A percentile compares a stretch with the other conserved stretches of the same genome.
phyloP scores from a whole-genome alignment of 2,888 invertebrate species.

The Pyrgus malvae region DNA sequence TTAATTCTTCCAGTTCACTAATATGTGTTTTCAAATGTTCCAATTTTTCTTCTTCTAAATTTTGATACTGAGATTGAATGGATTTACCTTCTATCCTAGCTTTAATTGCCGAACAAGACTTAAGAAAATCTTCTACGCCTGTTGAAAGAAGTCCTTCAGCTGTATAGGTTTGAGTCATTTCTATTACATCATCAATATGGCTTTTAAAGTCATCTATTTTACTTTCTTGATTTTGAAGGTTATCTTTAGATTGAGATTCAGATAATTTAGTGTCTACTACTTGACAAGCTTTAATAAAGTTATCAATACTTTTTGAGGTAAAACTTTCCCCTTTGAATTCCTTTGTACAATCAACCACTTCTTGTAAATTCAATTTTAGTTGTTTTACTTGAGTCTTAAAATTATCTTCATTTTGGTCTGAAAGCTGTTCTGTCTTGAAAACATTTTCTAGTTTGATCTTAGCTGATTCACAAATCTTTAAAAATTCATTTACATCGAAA shows the following conservation, averaged over 20 bases:
- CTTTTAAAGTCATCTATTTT: constrained; percentile 37
- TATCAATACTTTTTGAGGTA: constrained; percentile 36
- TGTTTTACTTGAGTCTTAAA: constrained; percentile 35
- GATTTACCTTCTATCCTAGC: constrained; percentile 38
- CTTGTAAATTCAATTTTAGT: constrained; percentile 38
- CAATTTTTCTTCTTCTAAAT: constrained; percentile 31
- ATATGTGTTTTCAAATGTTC: constrained; percentile 38
- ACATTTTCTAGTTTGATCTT: constrained; percentile 35
- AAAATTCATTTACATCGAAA: constrained; percentile 36
- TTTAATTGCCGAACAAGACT: constrained; percentile 41
- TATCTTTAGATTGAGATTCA: constrained; percentile 3
- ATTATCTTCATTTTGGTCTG: constrained; percentile 17
- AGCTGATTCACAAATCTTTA: constrained; percentile 40
- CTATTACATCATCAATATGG: constrained; percentile 42
- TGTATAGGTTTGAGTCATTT: constrained; percentile 41
- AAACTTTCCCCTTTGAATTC: constrained; percentile 35
- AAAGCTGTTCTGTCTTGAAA: constrained; percentile 22
- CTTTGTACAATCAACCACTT: constrained; percentile 37
- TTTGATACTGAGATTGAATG: not conserved
- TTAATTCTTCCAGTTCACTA: constrained; percentile 37
- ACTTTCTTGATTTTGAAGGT: constrained; percentile 21
- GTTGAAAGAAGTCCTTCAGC: constrained; percentile 37
- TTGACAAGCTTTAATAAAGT: constrained; percentile 39
- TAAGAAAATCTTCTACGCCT: constrained; percentile 41
- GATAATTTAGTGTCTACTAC: constrained; percentile 37